Base-by-base conservation (phyloP, 2,888 invertebrate genomes). In the Formica aserva region DNA sequence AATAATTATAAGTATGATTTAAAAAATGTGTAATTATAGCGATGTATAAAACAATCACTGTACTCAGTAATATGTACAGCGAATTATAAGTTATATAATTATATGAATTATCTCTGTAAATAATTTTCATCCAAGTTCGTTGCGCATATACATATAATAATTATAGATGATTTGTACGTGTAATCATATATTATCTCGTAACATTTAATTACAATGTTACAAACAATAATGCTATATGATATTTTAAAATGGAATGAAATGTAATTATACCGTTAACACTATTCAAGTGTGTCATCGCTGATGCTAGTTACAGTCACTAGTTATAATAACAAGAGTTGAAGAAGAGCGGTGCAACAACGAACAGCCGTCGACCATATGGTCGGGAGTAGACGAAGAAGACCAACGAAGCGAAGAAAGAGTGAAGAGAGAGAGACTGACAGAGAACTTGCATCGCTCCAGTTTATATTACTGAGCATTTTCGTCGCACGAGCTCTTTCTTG, bases 391-490 rank as follows among this genome's bases (percentile, higher is more conserved):
- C 18, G n/a, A 48, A 29, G 29, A 35, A 26, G 38, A 82, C 29
- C 15, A 38, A 26, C n/a, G 71, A 22, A 71, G 65, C 18, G 32
- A 71, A 48, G 9, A 77, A 38, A n/a, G 45, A 38, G 8, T 3
- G 9, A 41, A 77, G 29, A 62, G 67, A 66, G 52, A 76, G 72
- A 45, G 72, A 62, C 32, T 48, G 60, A 76, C 69, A 62, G 18
- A 66, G 65, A 82, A 87, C 89, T 87, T 85, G 48, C 81, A 81
- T 85, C 87, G 84, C 82, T 85, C 75, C 76, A 83, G 76, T 89
- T 88, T 82, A 85, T 82, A 86, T 86, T 83, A 45, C 48, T 82
- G 45, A 80, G 63, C 65, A 22, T 83, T 86, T 26, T 81, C 82
- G 63, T 57, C 76, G 66, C 26, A 11, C 32, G 67, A 75, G 52